Evolutionary conservation across 2,888 invertebrate species (phyloP).

Genomic region (Amblyjoppa proteus): DNA sequence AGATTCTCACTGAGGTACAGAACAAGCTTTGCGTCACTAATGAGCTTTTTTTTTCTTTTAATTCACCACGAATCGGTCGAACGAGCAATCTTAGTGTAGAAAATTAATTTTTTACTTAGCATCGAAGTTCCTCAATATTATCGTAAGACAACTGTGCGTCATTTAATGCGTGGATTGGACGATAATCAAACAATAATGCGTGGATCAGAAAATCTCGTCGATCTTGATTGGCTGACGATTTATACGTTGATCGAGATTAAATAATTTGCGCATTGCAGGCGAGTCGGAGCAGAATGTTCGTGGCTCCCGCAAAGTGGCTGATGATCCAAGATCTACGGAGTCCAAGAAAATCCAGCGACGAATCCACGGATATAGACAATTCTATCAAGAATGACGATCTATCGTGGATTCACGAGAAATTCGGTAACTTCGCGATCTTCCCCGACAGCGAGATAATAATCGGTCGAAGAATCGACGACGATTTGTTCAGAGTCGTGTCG

Average conservation of each 20-base stretch:
- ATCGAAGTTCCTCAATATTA: not conserved
- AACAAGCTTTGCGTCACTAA: not conserved
- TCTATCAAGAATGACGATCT: conserved; percentile 50
- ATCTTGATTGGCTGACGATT: not conserved
- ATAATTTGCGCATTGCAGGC: conserved; percentile 71
- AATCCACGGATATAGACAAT: not conserved
- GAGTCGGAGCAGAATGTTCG: conserved; percentile 74
- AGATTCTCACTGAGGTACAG: conserved; percentile 73
- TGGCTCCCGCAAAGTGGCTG: conserved; percentile 78
- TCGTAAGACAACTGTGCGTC: not conserved
- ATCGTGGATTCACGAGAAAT: conserved; percentile 58
- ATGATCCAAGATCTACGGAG: conserved; percentile 72
- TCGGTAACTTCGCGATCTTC: conserved; percentile 71
- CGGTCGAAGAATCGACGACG: conserved; percentile 58
- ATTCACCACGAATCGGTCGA: not conserved
- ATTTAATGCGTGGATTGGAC: no score
- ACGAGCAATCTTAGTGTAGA: not conserved
- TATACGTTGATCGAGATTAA: not conserved
- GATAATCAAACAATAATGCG: no score
- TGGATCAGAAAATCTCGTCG: no score
- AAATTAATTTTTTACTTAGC: not conserved
- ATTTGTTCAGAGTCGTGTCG: conserved; percentile 72
- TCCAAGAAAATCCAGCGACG: not conserved
- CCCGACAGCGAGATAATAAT: conserved; percentile 80
- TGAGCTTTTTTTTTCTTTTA: not conserved